Conservation (phyloP, 2,113 vertebrate species). For the Acanthochromis polyacanthus region DNA sequence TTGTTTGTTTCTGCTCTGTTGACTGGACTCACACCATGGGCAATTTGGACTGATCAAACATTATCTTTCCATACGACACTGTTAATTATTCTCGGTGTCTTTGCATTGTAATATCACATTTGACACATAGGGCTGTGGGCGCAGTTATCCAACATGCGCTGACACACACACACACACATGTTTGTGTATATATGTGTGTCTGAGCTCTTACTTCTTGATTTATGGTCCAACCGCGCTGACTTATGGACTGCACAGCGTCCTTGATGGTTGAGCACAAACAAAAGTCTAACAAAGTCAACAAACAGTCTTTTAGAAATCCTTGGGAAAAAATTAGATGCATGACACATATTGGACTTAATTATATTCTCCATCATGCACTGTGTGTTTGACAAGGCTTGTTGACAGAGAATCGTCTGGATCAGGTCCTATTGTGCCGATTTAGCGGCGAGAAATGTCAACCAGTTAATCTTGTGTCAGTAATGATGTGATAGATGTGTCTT, state of each 20-base stretch:
- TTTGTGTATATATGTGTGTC: not conserved
- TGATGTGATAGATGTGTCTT: constrained; percentile 71
- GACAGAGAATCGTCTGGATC: constrained; percentile 51
- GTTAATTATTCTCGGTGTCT: constrained; percentile 69
- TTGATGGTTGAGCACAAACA: constrained; percentile 59
- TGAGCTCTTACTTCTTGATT: constrained; percentile 45
- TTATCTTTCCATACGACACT: constrained; percentile 73
- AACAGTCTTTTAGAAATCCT: constrained; percentile 35
- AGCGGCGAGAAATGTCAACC: constrained; percentile 64
- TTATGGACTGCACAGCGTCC: constrained; percentile 8
- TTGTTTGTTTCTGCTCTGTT: constrained; percentile 78
- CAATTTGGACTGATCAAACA: constrained; percentile 76
- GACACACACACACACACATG: not conserved
- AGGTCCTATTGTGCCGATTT: constrained; percentile 61
- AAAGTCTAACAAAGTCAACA: constrained; percentile 52
- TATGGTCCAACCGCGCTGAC: constrained; percentile 1
- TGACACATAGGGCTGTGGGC: constrained; percentile 19
- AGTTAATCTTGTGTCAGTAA: constrained; percentile 73
- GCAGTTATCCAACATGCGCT: constrained; percentile 42
- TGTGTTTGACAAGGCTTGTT: constrained; percentile 48
- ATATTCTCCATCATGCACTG: constrained; percentile 62
- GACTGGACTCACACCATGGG: constrained; percentile 71
- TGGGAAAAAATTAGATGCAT: constrained; percentile 12
- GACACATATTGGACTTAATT: constrained; percentile 71
- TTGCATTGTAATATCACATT: constrained; percentile 51